These are phyloP conservation scores for Egretta garzetta DNA, from an alignment of 2,113 vertebrate genomes.

Conservation along the genomic window DNA sequence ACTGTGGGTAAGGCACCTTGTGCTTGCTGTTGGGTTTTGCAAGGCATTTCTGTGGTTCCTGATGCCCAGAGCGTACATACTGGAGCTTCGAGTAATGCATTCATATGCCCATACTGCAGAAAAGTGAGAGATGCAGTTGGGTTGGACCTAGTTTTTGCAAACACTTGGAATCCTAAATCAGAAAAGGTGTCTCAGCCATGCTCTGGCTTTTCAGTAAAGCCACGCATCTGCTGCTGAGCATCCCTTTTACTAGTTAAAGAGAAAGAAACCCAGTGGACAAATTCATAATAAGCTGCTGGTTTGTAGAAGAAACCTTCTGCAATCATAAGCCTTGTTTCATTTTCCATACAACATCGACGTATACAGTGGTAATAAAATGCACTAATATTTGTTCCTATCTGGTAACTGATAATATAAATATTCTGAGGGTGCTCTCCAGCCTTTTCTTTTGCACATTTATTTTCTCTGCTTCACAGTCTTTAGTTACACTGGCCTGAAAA, in stretches of 20 bases:
- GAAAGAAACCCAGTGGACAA: background rate
- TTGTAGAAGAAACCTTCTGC: background rate
- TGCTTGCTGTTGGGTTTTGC: background rate
- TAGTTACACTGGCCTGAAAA: background rate
- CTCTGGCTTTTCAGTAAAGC: background rate
- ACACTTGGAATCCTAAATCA: background rate
- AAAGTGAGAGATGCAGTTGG: background rate
- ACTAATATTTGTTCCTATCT: background rate
- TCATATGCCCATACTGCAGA: background rate
- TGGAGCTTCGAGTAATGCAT: background rate
- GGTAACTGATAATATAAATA: background rate
- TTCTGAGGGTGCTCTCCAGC: background rate
- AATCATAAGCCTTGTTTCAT: background rate
- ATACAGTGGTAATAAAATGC: background rate
- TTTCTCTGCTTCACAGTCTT: background rate
- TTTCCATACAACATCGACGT: background rate
- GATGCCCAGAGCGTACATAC: background rate
- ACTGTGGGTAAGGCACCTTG: accelerated
- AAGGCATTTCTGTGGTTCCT: background rate
- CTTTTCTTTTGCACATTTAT: background rate
- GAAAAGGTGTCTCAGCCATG: background rate
- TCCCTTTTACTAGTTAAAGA: background rate
- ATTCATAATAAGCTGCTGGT: background rate
- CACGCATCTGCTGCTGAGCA: background rate
- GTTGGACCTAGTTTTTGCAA: background rate